These are phyloP conservation scores for Gnathochromis pfefferi DNA, from an alignment of 2,113 vertebrate genomes.

Conservation along the genomic window DNA sequence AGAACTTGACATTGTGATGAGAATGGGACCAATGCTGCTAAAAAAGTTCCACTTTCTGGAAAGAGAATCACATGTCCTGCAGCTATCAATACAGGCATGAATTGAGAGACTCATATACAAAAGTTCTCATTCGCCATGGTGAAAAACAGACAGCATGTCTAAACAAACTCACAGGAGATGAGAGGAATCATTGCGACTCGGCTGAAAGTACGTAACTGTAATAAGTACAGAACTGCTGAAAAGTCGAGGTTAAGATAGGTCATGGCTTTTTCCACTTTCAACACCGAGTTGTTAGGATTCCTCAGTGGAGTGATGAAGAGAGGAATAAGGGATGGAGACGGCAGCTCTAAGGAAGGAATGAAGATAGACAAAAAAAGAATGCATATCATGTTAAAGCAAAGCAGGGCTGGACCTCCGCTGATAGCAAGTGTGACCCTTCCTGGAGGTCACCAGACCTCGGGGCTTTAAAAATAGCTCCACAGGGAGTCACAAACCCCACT, in stretches of 20 bases:
- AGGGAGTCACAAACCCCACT: background rate
- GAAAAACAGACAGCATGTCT: background rate
- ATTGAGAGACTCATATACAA: background rate
- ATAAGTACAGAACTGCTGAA: background rate
- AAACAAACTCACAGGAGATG: background rate
- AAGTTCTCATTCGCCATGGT: background rate
- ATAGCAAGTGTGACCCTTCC: slow-evolving; percentile 48
- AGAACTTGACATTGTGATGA: background rate
- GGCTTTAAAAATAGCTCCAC: slow-evolving; percentile 35
- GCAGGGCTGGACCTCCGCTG: slow-evolving; percentile 20
- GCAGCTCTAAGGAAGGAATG: background rate
- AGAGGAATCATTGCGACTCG: background rate
- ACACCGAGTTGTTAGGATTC: background rate
- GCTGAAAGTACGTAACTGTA: background rate
- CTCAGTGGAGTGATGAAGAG: background rate
- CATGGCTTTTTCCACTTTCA: background rate
- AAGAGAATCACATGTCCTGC: background rate
- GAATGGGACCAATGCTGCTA: background rate
- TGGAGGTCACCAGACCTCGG: slow-evolving; percentile 32
- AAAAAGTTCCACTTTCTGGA: background rate
- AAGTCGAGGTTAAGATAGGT: background rate
- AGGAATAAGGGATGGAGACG: background rate
- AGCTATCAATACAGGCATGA: background rate
- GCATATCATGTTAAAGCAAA: background rate
- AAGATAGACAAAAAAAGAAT: slow-evolving; percentile 6